Evolutionary conservation across 1,140 invertebrate genomes (phyloP).

Genomic region (Zaprionus inermis): DNA sequence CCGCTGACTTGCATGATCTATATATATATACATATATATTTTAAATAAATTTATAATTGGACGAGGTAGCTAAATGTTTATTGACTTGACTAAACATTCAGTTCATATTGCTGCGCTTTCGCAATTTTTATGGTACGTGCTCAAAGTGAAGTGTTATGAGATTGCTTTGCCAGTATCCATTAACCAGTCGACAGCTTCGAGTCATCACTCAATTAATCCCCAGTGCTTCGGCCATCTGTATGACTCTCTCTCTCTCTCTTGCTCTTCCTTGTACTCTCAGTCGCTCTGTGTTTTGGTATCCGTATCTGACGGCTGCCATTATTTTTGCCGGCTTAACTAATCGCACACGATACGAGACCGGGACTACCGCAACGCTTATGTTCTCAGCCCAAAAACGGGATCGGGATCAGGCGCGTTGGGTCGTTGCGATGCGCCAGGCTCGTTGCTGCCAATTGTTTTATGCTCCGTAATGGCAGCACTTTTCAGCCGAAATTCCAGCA

Average conservation of each 20-base stretch:
- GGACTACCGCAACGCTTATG: conserved; percentile 87
- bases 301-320: conserved; percentile 31
- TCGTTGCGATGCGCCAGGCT: conserved; percentile 91
- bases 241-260: not conserved
- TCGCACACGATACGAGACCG: conserved; percentile 19
- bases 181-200: conserved; percentile 33
- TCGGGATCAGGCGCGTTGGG: conserved; percentile 92
- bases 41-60: not conserved
- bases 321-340: conserved; percentile 46
- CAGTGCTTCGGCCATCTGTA: conserved; percentile 15
- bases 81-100: conserved; percentile 19
- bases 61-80: not conserved
- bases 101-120: conserved; percentile 1
- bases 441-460: conserved; percentile 91
- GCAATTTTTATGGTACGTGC: conserved; percentile 6
- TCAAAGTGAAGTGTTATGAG: conserved; percentile 46
- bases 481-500: conserved; percentile 18
- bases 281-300: not conserved
- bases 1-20: not conserved
- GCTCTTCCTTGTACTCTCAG: not conserved
- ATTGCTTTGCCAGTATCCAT: conserved; percentile 37
- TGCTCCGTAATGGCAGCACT: conserved; percentile 90
- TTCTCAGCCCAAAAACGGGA: conserved; percentile 90
- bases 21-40: not conserved
- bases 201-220: conserved; percentile 51